Evolutionary conservation across 2,797 vertebrate genomes (phyloP), one percentile per base, ranked within the genome.

Genomic region (Gallinago stenura): DNA sequence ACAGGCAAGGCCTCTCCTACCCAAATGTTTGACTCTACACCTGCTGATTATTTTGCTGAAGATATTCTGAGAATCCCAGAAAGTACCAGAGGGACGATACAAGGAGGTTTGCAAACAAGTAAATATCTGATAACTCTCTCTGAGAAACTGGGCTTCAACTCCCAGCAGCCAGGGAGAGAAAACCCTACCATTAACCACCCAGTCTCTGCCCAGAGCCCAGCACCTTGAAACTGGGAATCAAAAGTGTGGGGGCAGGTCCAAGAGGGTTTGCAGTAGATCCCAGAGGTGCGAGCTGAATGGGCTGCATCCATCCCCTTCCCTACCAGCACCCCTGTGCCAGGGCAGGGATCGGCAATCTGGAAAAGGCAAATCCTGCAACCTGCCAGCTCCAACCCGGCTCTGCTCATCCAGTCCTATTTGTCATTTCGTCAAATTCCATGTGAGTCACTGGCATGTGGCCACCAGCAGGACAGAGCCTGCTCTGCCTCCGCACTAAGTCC

Each of bases 391-490:
- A 13, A 20, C 26, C 30, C 31, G 22, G 66, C 88, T 24, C 75
- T 46, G 78, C 70, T 70, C 57, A 30, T 10, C 53, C 41, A 16
- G 25, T 10, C 3, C 0, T 4, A 7, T 6, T 13, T 22, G 62
- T 25, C 37, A 6, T 25, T 48, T 25, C 54, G 7, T n/a, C 83
- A 50, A 2, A 5, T 25, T 20, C 28, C 1, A 7, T 1, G 60
- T 4, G 18, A 65, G 78, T 53, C 73, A n/a, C 1, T 3, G 3
- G 72, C 68, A 50, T 0, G 0, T 0, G 0, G 82, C 41, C 87
- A 35, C 15, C 0, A 10, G 54, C 31, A 9, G 30, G 37, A 64
- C 13, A 1, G 64, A 51, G 68, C 77, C 89, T 3, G 19, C 1
- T 51, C 7, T 39, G 83, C 43, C 71, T 10, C 58, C 0, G 2